These are phyloP conservation scores for Rhyzopertha dominica DNA, from an alignment of 1,140 invertebrate genomes.

Conservation along the genomic window DNA sequence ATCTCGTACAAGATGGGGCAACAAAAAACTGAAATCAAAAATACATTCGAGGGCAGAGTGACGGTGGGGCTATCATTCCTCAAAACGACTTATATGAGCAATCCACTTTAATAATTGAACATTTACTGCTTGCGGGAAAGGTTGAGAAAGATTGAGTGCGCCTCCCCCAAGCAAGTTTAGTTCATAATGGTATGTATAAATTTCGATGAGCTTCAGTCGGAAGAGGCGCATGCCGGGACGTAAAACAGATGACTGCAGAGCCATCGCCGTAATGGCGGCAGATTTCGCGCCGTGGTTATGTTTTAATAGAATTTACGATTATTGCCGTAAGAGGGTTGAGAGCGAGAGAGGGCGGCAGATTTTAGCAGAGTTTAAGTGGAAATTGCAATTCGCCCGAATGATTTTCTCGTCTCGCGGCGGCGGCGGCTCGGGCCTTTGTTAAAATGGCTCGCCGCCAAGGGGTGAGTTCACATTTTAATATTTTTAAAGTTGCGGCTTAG, in stretches of 20 bases:
- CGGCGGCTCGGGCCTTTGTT: too few relatives aligned
- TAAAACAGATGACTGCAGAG: conserved; percentile 45
- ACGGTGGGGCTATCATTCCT: conserved; percentile 39
- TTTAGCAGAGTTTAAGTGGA: conserved; percentile 27
- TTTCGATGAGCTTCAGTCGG: neutral
- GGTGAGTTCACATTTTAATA: too few relatives aligned
- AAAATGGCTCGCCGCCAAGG: too few relatives aligned
- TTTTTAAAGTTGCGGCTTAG: too few relatives aligned
- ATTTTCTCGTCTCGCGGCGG: conserved; percentile 11
- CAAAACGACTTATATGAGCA: conserved; percentile 44
- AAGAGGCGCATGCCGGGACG: conserved; percentile 26
- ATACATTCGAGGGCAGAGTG: conserved; percentile 32
- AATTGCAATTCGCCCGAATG: conserved; percentile 25
- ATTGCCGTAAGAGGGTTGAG: conserved; percentile 41
- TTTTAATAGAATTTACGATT: conserved; percentile 51
- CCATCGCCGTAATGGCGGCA: conserved; percentile 47
- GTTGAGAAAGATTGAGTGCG: conserved; percentile 46
- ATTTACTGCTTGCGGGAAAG: conserved; percentile 43
- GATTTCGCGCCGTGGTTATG: conserved; percentile 48
- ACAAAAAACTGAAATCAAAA: conserved; percentile 39
- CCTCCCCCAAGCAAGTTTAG: conserved; percentile 18
- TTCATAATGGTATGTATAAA: conserved; percentile 38
- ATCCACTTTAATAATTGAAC: conserved; percentile 47
- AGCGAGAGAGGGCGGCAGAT: conserved; percentile 30
- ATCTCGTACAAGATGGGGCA: conserved; percentile 29